These are phyloP conservation scores for Aurelia coerulea DNA, from an alignment of 30 jellyfish, hydroid and myxozoan species.

Conservation along the genomic window DNA sequence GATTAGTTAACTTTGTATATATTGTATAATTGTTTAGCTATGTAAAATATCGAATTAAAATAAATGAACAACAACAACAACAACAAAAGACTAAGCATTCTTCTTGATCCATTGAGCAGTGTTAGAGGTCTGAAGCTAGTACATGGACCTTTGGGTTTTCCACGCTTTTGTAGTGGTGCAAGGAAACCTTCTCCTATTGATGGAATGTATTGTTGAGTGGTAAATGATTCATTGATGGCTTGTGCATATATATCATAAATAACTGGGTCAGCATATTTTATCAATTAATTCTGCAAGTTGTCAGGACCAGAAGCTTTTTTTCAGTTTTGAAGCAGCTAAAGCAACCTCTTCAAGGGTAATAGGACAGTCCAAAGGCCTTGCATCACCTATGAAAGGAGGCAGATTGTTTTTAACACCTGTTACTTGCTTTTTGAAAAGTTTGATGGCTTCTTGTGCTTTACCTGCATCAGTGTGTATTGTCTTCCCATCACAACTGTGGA, in stretches of 20 bases:
- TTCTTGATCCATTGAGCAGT: constrained; percentile 4
- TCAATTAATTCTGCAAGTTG: neutral
- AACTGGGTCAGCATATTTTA: neutral
- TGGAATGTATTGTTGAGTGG: neutral
- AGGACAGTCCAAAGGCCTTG: constrained; percentile 2
- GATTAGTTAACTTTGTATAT: too few relatives aligned
- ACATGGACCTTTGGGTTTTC: neutral
- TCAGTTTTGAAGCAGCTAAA: constrained; percentile 1
- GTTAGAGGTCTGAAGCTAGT: neutral
- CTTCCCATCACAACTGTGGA: neutral
- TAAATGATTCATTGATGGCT: neutral
- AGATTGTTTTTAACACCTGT: neutral
- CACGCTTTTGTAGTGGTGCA: neutral
- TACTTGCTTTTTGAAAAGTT: neutral
- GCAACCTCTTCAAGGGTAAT: neutral
- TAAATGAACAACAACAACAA: too few relatives aligned
- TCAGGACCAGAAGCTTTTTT: neutral
- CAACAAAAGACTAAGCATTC: neutral
- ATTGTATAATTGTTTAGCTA: too few relatives aligned
- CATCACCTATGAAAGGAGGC: neutral
- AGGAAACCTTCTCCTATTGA: neutral
- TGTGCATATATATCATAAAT: neutral
- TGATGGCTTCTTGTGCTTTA: neutral
- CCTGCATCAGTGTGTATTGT: constrained; percentile 1
- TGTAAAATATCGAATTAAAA: too few relatives aligned